phyloP scores from a whole-genome alignment of 2,113 vertebrate genomes.

The Lepus europaeus region DNA sequence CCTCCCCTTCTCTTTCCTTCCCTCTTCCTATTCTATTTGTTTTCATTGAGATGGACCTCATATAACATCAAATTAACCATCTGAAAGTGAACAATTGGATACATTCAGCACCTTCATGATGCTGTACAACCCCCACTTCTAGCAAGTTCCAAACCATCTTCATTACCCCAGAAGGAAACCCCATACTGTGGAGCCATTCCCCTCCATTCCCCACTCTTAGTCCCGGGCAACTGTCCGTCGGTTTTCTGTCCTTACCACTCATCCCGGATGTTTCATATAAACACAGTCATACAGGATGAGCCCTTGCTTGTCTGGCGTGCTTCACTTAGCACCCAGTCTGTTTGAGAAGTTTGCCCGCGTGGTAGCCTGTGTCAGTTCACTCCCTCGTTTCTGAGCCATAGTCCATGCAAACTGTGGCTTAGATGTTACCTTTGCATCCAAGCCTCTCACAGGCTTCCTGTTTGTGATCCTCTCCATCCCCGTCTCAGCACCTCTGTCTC shows the following conservation, averaged over 20 bases:
- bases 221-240: background rate
- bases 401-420: background rate
- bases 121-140: background rate
- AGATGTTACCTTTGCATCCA: background rate
- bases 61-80: background rate
- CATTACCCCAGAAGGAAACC: background rate
- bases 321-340: background rate
- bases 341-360: background rate
- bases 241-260: background rate
- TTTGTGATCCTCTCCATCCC: background rate
- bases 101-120: background rate
- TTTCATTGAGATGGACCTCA: background rate
- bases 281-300: background rate
- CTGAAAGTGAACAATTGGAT: background rate
- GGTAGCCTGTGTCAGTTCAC: background rate
- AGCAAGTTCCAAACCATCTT: background rate
- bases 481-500: background rate
- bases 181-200: background rate
- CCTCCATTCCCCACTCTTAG: background rate
- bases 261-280: background rate
- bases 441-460: background rate
- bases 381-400: background rate
- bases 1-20: rapidly evolving
- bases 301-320: background rate
- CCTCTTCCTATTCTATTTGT: background rate